Percentiles rank a stretch among this genome's conserved stretches.
phyloP scores from a whole-genome alignment of 2,113 vertebrate genomes.

The Vidua macroura region DNA sequence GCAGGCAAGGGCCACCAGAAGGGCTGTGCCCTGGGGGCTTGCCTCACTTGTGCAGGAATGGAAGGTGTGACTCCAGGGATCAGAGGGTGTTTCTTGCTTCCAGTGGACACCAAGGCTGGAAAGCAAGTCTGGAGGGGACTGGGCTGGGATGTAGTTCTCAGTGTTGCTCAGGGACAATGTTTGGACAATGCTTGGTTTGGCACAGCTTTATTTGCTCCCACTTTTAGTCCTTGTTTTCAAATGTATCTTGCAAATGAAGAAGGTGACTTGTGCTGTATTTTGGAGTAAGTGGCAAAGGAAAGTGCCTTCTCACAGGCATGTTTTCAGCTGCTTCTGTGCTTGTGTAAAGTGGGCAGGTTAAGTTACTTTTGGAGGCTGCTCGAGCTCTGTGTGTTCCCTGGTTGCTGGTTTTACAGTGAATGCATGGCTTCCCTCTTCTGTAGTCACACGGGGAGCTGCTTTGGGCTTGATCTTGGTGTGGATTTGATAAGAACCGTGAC shows the following conservation, averaged over 20 bases:
- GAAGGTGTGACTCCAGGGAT: background rate
- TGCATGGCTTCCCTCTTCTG: rapidly evolving
- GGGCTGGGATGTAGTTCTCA: background rate
- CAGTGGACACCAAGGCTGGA: background rate
- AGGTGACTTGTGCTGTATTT: background rate
- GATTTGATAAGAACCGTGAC: background rate
- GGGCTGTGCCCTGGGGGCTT: background rate
- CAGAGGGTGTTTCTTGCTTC: background rate
- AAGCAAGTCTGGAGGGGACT: background rate
- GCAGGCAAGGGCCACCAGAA: background rate
- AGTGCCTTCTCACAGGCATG: background rate
- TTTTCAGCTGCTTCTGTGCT: background rate
- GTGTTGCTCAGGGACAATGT: background rate
- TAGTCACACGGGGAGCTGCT: background rate
- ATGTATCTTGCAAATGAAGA: background rate
- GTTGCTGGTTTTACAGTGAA: background rate
- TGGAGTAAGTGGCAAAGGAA: background rate
- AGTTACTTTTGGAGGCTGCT: background rate
- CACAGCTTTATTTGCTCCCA: background rate
- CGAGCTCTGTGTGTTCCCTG: background rate
- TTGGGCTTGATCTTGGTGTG: background rate
- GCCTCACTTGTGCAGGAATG: background rate
- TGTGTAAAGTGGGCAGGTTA: background rate
- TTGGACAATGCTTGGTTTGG: background rate
- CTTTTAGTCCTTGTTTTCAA: background rate